Evolutionary conservation across 2,113 vertebrate species (phyloP).

Genomic region (Oreochromis spilurus): DNA sequence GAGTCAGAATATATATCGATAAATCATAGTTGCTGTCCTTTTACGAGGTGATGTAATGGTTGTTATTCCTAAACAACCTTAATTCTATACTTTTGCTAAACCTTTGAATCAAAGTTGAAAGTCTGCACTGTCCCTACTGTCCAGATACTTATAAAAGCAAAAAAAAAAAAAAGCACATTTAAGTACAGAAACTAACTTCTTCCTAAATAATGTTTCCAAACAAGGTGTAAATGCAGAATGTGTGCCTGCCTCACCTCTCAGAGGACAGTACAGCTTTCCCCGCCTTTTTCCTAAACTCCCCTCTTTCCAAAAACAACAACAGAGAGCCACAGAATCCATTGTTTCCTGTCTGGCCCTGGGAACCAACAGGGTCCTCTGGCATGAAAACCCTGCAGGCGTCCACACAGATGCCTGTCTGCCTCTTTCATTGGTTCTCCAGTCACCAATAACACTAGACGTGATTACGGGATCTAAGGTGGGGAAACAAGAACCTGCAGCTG

Average conservation of each 20-base stretch:
- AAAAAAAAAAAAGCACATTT: background rate
- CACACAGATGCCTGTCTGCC: slow-evolving; percentile 38
- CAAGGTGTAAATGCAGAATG: background rate
- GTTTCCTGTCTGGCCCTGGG: slow-evolving; percentile 49
- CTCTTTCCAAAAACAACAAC: slow-evolving; percentile 32
- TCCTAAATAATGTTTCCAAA: background rate
- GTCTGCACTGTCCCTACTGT: background rate
- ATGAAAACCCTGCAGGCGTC: slow-evolving; percentile 27
- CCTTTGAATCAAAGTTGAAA: background rate
- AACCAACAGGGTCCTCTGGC: slow-evolving; percentile 19
- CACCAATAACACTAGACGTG: slow-evolving; percentile 36
- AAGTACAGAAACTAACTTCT: background rate
- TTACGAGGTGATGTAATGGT: background rate
- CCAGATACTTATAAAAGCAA: background rate
- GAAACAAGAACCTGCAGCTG: slow-evolving; percentile 50
- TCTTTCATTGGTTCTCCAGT: slow-evolving; percentile 43
- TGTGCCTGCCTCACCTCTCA: background rate
- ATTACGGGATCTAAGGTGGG: slow-evolving; percentile 21
- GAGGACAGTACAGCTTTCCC: background rate
- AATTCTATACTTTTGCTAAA: background rate
- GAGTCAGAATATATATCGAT: background rate
- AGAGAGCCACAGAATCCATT: slow-evolving; percentile 28
- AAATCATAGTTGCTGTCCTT: background rate
- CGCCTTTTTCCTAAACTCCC: background rate
- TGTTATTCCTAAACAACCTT: background rate